Conservation (phyloP, 2,113 vertebrate species). For the Nicator chloris region DNA sequence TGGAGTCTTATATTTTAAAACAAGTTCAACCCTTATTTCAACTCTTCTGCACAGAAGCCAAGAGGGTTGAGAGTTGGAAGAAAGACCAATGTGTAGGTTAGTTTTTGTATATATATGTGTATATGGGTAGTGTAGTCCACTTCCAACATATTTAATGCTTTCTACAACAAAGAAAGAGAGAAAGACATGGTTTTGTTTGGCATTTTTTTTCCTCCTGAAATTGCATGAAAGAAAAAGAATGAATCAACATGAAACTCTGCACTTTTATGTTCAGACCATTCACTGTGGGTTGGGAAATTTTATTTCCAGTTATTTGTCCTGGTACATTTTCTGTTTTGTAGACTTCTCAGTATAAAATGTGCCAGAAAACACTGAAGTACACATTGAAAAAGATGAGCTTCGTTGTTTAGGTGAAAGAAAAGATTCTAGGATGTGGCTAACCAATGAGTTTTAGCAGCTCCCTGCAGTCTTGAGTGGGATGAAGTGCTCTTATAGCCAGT, state of each 20-base stretch:
- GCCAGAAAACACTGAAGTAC: background rate
- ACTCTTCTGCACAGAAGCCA: background rate
- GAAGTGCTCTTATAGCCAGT: background rate
- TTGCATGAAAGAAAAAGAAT: background rate
- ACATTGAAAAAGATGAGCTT: background rate
- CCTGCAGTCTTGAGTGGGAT: background rate
- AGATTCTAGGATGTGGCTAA: background rate
- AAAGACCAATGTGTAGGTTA: background rate
- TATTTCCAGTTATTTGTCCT: background rate
- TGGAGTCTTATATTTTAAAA: background rate
- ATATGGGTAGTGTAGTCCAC: background rate
- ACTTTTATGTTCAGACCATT: background rate
- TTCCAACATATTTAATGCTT: background rate
- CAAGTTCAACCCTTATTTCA: background rate
- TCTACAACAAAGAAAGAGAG: background rate
- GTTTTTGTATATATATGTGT: background rate
- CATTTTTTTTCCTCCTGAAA: background rate
- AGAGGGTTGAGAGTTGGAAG: background rate
- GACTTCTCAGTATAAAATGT: background rate
- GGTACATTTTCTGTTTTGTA: background rate
- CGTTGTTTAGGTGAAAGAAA: background rate
- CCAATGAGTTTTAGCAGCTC: background rate
- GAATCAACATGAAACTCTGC: background rate
- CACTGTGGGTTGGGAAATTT: background rate
- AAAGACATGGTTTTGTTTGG: background rate